phyloP scores from a whole-genome alignment of 1,140 invertebrate genomes.

The Branchinecta lynchi region DNA sequence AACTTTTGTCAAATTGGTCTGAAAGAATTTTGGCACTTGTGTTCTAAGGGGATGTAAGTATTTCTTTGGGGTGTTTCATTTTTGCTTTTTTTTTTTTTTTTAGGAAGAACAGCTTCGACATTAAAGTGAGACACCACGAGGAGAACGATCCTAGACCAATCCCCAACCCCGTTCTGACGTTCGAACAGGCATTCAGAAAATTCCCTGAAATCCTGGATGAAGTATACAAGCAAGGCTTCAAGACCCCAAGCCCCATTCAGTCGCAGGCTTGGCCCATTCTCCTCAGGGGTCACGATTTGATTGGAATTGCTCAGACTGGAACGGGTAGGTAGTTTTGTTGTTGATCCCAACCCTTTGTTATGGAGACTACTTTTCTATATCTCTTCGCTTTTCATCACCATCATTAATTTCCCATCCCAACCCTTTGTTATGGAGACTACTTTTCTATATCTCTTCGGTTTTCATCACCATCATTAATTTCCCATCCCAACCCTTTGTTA shows the following conservation, averaged over 20 bases:
- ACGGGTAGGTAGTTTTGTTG: constrained; percentile 48
- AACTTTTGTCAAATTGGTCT: too few species aligned
- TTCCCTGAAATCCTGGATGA: constrained; percentile 68
- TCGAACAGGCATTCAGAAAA: constrained; percentile 62
- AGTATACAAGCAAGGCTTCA: constrained; percentile 65
- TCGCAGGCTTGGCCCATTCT: constrained; percentile 77
- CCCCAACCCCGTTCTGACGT: constrained; percentile 66
- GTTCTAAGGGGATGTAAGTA: not conserved
- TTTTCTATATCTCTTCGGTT: too few species aligned
- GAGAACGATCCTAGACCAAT: constrained; percentile 34
- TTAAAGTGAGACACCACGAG: constrained; percentile 39
- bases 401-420: too few species aligned
- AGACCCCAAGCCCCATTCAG: constrained; percentile 74
- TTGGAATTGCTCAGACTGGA: constrained; percentile 84
- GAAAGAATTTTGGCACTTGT: too few species aligned
- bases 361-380: too few species aligned
- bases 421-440: too few species aligned
- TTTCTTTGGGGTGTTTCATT: not conserved
- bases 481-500: too few species aligned
- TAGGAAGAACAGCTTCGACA: constrained; percentile 45
- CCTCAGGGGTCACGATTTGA: constrained; percentile 65
- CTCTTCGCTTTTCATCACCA: too few species aligned
- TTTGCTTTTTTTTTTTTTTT: constrained; percentile 22
- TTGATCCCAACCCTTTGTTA: too few species aligned
- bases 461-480: too few species aligned